Conservation (phyloP, 2,888 invertebrate species). For the Lomographa bimaculata region DNA sequence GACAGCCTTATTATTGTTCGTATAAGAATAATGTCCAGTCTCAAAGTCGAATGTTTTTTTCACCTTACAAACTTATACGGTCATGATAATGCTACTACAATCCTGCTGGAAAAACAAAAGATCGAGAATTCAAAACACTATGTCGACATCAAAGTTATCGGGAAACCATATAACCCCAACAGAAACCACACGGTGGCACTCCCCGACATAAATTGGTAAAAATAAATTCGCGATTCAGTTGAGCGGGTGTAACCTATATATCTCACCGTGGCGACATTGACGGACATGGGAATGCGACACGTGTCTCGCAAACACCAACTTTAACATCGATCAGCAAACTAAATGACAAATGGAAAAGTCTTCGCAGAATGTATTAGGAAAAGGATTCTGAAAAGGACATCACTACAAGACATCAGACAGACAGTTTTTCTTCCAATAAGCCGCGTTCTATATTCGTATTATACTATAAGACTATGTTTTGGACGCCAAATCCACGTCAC, state of each 20-base stretch:
- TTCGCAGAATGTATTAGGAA: constrained; percentile 8
- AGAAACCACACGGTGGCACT: constrained; percentile 15
- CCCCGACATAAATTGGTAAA: constrained; percentile 15
- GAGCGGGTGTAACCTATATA: constrained; percentile 27
- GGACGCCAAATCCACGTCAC: too few relatives aligned
- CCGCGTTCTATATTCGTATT: too few relatives aligned
- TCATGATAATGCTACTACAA: too few relatives aligned
- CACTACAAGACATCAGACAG: background rate
- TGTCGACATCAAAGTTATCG: constrained; percentile 13
- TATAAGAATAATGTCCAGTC: too few relatives aligned
- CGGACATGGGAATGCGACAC: constrained; percentile 22
- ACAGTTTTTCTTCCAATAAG: too few relatives aligned
- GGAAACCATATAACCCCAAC: constrained; percentile 24
- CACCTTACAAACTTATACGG: too few relatives aligned
- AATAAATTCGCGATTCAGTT: constrained; percentile 26
- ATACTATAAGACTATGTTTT: too few relatives aligned
- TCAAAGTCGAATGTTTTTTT: too few relatives aligned
- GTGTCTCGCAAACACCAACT: constrained; percentile 11
- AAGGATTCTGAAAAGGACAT: background rate
- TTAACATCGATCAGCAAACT: constrained; percentile 10
- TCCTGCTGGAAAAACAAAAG: constrained; percentile 5
- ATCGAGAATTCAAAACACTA: constrained; percentile 3
- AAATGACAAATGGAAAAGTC: constrained; percentile 8
- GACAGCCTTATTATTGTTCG: too few relatives aligned
- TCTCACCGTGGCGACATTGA: constrained; percentile 23